Evolutionary conservation across 2,113 vertebrate genomes (phyloP).

Genomic region (Pseudopipra pipra): DNA sequence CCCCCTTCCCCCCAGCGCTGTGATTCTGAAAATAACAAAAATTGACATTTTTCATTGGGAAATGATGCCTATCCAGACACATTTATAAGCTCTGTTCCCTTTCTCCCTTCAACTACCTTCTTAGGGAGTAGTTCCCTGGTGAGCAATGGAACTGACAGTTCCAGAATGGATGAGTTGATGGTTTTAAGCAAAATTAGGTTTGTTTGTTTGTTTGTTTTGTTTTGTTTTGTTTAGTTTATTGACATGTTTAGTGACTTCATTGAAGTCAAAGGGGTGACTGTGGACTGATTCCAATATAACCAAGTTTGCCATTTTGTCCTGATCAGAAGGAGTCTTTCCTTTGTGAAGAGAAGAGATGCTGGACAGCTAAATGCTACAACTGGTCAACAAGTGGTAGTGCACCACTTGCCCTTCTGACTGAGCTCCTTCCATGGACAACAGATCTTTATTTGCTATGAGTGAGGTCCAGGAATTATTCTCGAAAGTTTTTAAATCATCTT

Average conservation of each 20-base stretch:
- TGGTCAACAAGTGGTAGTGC: neutral
- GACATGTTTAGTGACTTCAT: neutral
- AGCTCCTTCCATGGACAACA: neutral
- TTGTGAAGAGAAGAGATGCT: neutral
- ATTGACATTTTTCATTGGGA: neutral
- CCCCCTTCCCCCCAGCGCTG: neutral
- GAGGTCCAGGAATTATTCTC: neutral
- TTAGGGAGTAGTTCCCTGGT: neutral
- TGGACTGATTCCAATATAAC: neutral
- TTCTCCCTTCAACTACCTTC: neutral
- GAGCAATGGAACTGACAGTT: neutral
- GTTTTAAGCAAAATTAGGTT: neutral
- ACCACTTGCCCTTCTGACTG: neutral
- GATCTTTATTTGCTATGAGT: neutral
- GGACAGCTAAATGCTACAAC: neutral
- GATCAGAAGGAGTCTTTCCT: neutral
- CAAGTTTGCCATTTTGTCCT: neutral
- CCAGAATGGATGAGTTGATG: neutral
- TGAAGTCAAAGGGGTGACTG: neutral
- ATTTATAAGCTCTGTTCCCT: neutral
- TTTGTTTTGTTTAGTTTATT: neutral
- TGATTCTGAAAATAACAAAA: neutral
- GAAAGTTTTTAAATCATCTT: neutral
- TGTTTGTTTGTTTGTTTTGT: neutral
- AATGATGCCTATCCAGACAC: neutral